Evolutionary conservation across 2,888 invertebrate genomes (phyloP).

Genomic region (Nematopogon swammerdamellus): DNA sequence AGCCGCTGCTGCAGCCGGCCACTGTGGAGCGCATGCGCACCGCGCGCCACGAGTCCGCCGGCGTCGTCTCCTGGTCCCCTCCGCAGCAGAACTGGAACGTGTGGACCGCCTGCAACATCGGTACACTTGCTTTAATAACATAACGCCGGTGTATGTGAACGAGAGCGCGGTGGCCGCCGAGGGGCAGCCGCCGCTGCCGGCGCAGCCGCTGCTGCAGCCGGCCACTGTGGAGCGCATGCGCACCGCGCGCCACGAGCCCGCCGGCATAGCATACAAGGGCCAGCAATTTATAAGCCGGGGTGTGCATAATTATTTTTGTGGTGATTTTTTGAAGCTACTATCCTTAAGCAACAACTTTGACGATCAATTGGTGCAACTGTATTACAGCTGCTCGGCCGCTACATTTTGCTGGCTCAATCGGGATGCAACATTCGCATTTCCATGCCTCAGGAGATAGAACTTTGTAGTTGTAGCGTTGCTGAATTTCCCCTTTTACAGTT

Average conservation of each 20-base stretch:
- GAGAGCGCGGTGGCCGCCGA: conserved; percentile 16
- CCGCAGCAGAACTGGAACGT: conserved; percentile 97
- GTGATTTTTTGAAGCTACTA: no score
- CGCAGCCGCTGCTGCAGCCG: conserved; percentile 29
- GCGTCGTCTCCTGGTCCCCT: conserved; percentile 95
- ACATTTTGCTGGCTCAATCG: no score
- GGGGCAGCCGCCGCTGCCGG: conserved; percentile 10
- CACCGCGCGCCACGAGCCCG: conserved; percentile 57
- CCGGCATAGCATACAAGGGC: no score
- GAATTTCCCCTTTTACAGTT: no score
- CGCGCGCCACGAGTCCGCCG: conserved; percentile 60
- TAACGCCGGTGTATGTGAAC: conserved; percentile 17
- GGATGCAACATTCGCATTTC: no score
- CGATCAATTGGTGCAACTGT: no score
- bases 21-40: conserved; percentile 56
- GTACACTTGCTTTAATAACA: conserved; percentile 17
- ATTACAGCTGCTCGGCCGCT: no score
- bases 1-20: conserved; percentile 33
- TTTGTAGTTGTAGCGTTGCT: no score
- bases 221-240: conserved; percentile 54
- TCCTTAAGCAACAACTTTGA: no score
- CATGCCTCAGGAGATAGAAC: no score
- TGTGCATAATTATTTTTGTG: no score
- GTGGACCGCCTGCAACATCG: conserved; percentile 95
- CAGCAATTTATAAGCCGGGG: no score